phyloP scores from a whole-genome alignment of 53 echinoderm and acorn worm species.

The Patiria pectinifera region DNA sequence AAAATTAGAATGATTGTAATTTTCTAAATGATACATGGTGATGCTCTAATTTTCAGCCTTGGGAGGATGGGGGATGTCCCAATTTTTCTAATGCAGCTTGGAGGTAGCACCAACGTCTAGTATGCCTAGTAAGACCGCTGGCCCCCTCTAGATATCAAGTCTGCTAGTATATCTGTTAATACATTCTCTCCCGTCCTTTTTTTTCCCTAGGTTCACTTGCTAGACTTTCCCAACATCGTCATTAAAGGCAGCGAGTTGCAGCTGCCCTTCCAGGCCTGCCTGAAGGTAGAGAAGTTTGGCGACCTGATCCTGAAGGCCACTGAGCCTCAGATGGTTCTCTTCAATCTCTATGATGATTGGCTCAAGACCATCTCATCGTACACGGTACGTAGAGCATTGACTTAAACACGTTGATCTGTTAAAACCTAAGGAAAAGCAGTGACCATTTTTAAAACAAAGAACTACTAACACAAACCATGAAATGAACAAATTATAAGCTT shows the following conservation, averaged over 20 bases:
- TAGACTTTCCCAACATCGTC: conserved; percentile 99
- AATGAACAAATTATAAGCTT: no score
- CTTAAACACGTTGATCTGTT: no score
- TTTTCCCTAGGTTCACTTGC: conserved; percentile 83
- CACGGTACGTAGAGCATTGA: conserved; percentile 65
- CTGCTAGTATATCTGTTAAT: background rate
- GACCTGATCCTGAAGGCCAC: conserved; percentile 98
- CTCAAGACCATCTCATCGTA: conserved; percentile 99
- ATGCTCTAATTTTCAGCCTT: no score
- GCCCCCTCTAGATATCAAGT: background rate
- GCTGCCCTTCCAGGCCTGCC: conserved; percentile 99
- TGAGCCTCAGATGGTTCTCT: conserved; percentile 99
- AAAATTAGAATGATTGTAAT: no score
- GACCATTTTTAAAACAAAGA: no score
- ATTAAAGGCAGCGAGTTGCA: conserved; percentile 99
- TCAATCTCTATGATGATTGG: conserved; percentile 99
- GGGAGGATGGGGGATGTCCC: no score
- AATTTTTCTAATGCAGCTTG: no score
- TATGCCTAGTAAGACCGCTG: no score
- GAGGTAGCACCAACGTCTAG: no score
- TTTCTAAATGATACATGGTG: no score
- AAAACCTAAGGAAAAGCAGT: no score
- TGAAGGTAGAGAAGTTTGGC: conserved; percentile 99
- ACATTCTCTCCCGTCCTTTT: background rate
- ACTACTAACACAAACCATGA: no score